Evolutionary conservation across 37 sponge, comb jelly and placozoan genomes (phyloP), one percentile per base, ranked within the genome.

Genomic region (Halichondria panicea): DNA sequence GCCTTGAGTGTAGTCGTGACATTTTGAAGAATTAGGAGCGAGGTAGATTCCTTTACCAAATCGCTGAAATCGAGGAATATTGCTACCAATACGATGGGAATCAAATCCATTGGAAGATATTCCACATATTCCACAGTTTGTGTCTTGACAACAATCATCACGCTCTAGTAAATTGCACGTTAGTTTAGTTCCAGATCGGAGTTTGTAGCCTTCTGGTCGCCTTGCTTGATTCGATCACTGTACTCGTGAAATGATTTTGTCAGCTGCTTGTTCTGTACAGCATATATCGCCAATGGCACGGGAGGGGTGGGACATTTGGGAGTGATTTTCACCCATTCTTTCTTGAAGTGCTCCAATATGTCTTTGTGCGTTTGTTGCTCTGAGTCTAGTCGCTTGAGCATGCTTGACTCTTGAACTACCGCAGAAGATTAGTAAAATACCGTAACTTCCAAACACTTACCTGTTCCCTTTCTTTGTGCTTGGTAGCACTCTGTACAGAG

Each of bases 1-100:
- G 7, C 92, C 92, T 63, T 79, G 78, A 33, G 87, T 87, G 74
- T 91, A 91, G 38, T 91, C 92, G 37, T 91, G 92, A 66, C 87
- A 92, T 33, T 92, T 92, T 3, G 92, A 92, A 9, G 88, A 87
- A 62, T 92, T 79, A 42, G 88, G 88, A 33, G 87, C 88, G 1
- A 92, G 75, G 54, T 92, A 92, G 41, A 92, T 77, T 12, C 83
- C 92, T 1, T 79, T 33, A 0, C 92, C 92, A 74, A 86, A 76
- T 12, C 92, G 74, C 32, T 79, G 70, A 68, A 92, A 89, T 34
- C n/a, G 41, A 2, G 77, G 81, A 21, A 90, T 85, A 40, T 85
- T 84, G 0, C 30, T 76, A 4, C 70, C 70, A 40, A 79, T 43
- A 19, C 41, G 59, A 12, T 44, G 7, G 22, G 32, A 3, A 19